phyloP scores from a whole-genome alignment of 2,113 vertebrate species.

The Campylorhamphus procurvoides region DNA sequence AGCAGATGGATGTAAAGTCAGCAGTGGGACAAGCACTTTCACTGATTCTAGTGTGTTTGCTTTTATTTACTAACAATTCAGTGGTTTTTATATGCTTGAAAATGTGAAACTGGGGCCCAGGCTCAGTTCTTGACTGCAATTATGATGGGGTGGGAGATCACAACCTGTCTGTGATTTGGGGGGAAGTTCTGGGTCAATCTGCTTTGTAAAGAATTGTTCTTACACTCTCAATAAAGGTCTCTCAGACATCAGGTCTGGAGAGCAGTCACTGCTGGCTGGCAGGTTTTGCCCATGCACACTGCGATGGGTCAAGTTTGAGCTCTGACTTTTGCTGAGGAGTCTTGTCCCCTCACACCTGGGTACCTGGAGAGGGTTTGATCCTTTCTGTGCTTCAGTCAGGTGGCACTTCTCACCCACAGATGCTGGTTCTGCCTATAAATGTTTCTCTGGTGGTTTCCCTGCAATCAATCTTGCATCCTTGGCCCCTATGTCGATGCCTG shows the following conservation, averaged over 20 bases:
- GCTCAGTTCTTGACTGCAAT: background rate
- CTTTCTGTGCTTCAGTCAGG: background rate
- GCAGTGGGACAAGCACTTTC: background rate
- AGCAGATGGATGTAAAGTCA: background rate
- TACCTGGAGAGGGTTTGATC: background rate
- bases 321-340: background rate
- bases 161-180: background rate
- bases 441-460: background rate
- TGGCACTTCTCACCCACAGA: background rate
- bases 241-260: background rate
- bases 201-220: background rate
- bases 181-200: background rate
- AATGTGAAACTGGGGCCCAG: background rate
- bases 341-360: accelerated
- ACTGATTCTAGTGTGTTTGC: background rate
- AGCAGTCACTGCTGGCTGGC: background rate
- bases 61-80: background rate
- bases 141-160: background rate
- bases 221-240: slow-evolving; percentile 51
- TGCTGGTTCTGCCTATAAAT: background rate
- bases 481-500: accelerated
- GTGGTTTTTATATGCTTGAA: background rate
- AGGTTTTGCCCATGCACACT: accelerated
- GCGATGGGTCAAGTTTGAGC: background rate
- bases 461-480: background rate